Evolutionary conservation across 92 coral and sea anemone genomes (phyloP), one percentile per base, ranked within the genome.

Genomic region (Heteractis magnifica): DNA sequence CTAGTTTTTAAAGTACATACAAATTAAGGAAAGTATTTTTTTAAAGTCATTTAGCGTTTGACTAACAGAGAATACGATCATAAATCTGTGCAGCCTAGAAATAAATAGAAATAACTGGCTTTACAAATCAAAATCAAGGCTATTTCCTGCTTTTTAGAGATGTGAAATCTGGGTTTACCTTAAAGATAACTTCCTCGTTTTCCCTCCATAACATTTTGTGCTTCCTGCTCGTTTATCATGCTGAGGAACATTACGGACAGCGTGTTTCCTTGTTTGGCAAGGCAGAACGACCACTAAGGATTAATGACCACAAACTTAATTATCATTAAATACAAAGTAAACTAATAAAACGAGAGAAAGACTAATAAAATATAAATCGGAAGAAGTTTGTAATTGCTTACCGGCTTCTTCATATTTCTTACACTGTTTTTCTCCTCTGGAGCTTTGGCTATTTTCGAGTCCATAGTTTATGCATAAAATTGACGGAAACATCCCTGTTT

Each of bases 221-320:
- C 44, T 68, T 68, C 70, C 48, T 68, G 73, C 19, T 68, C 73
- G 73, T 68, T 68, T 68, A 26, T 68, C 73, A 68, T 20, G 49
- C 73, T 68, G 49, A 13, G 73, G 15, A 26, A 8, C 73, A 68
- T 68, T 68, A 68, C 48, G 49, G 8, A 16, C 13, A 68, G 49
- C 15, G 7, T 68, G 73, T 68, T 68, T 68, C 73, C 73, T 68
- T 68, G 73, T 68, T 68, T 8, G 26, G 73, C 49, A 68, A 68
- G 73, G 48, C 12, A 23, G 23, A 68, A 11, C 12, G 26, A 23
- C 21, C 73, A 68, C 49, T 26, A 26, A 68, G 11, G 49, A 68
- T 21, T 20, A 68, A 68, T 23, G 73, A 68, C 73, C 10, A 23
- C 44, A 68, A 68, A 4, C 10, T 53, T 8, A 53, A 53, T 8